Base-by-base conservation (phyloP, 2,797 vertebrate genomes). In the Xiphophorus birchmanni region DNA sequence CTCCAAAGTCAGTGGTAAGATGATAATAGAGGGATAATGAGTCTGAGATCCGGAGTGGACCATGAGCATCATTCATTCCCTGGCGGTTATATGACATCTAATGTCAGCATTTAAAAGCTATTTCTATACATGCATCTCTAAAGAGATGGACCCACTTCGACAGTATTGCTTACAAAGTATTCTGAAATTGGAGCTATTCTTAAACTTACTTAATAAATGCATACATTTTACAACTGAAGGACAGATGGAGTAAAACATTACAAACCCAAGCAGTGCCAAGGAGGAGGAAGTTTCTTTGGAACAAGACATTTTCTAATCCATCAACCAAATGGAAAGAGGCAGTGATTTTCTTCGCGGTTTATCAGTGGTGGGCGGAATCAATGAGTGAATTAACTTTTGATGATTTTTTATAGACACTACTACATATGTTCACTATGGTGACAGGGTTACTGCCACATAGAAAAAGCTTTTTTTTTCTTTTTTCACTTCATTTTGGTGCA, bases 1-100 rank as follows among this genome's bases (percentile, higher is more conserved):
- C 86, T 86, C 76, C 75, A 80, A 80, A 90, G 86, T 91, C 93
- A 93, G 91, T 92, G 91, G 86, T 84, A 92, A 84, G 80, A 86
- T 92, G 88, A 94, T 95, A 93, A 94, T 94, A 90, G 90, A 87
- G 76, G 81, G 93, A 93, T 93, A 94, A 95, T 93, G 91, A 93
- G 87, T 89, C 87, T 90, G 92, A 91, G 93, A 91, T 91, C 77
- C 84, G 74, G 92, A 92, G 90, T 91, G 84, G 86, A 90, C 83
- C 82, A 86, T 52, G 78, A 47, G 79, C 79, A 94, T 95, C 89
- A 87, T 56, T 94, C 91, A 94, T 90, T 87, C 84, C 50, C 78
- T 82, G 83, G 86, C 54, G 71, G 83, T 65, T 71, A 81, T 84
- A 79, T 84, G 85, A 92, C 92, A 90, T 82, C 58, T 67, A 84